These are phyloP conservation scores for Ageneiosus marmoratus DNA, from an alignment of 2,113 vertebrate genomes.

Conservation along the genomic window DNA sequence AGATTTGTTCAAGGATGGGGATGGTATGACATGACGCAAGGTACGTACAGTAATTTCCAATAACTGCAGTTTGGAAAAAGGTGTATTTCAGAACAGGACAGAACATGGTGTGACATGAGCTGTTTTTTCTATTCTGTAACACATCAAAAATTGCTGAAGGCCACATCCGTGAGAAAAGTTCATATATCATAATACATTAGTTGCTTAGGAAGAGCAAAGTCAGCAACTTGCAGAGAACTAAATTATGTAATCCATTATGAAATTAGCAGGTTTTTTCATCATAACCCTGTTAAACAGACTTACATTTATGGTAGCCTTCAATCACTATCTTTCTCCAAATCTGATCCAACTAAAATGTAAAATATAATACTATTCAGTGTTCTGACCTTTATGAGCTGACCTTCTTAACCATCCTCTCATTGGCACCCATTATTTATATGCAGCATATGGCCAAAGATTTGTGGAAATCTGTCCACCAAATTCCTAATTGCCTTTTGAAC, in stretches of 20 bases:
- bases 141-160: conserved; percentile 26
- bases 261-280: neutral
- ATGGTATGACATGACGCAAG: conserved; percentile 48
- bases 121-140: neutral
- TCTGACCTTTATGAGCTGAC: neutral
- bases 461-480: neutral
- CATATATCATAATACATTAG: neutral
- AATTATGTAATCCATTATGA: neutral
- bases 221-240: neutral
- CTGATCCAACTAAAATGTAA: neutral
- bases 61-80: conserved; percentile 7
- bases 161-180: conserved; percentile 12
- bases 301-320: neutral
- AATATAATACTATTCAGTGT: neutral
- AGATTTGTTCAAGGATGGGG: conserved; percentile 52
- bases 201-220: neutral
- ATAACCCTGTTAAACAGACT: neutral
- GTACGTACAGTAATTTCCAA: conserved; percentile 61
- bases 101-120: conserved; percentile 23
- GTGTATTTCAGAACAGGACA: conserved; percentile 31
- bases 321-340: neutral
- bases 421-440: neutral
- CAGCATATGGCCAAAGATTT: neutral
- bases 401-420: neutral
- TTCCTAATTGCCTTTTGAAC: neutral